Conservation (phyloP, 2,113 vertebrate species). For the Centropus bengalensis region DNA sequence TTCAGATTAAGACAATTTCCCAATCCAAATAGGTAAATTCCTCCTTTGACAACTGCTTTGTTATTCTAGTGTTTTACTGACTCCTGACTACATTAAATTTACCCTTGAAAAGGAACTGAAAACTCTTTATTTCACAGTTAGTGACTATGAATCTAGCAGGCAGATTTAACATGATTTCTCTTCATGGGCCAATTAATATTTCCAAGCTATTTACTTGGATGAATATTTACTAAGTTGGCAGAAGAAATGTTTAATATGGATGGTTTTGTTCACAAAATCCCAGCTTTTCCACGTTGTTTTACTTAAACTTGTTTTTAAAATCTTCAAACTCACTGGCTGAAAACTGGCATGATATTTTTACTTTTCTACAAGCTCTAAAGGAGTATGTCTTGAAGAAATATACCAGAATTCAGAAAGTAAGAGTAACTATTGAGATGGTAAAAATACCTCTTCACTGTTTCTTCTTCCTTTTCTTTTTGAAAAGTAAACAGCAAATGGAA, state of each 20-base stretch:
- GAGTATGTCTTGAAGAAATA: neutral
- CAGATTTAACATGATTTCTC: constrained; percentile 22
- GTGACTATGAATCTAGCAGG: neutral
- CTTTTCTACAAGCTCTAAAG: neutral
- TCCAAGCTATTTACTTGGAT: constrained; percentile 22
- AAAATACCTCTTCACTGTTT: neutral
- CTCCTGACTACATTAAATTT: neutral
- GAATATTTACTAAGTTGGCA: constrained; percentile 11
- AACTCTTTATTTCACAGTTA: neutral
- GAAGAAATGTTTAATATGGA: neutral
- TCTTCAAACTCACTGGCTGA: neutral
- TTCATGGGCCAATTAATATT: constrained; percentile 24
- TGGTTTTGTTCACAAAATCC: neutral
- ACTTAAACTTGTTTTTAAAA: neutral
- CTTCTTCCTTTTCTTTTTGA: neutral
- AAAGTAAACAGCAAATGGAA: neutral
- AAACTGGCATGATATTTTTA: neutral
- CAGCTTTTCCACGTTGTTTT: neutral
- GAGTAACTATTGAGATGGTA: neutral
- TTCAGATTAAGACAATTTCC: constrained; percentile 2
- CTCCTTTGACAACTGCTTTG: neutral
- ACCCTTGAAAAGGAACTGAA: neutral
- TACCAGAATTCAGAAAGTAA: neutral
- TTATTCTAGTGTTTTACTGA: neutral
- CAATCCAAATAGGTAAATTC: neutral